Conservation (phyloP, 1,140 invertebrate species). For the Ooceraea biroi region DNA sequence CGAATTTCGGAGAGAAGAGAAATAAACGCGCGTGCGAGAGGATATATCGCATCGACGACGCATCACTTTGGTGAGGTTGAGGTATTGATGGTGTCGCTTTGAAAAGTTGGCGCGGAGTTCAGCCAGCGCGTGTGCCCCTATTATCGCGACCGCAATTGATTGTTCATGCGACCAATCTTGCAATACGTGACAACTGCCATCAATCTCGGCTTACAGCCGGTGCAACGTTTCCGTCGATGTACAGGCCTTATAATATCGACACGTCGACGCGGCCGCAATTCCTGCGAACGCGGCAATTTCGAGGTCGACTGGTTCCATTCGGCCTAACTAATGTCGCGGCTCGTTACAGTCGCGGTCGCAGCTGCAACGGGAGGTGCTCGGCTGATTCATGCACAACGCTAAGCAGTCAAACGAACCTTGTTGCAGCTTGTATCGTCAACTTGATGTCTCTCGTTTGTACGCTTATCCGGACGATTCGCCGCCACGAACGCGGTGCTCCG, state of each 20-base stretch:
- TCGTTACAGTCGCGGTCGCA: conserved; percentile 20
- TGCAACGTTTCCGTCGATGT: conserved; percentile 42
- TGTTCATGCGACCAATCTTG: conserved; percentile 7
- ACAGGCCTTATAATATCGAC: conserved; percentile 42
- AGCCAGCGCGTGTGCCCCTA: too few species aligned
- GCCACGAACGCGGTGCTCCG: conserved; percentile 23
- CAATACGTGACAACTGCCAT: conserved; percentile 20
- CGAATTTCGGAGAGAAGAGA: too few species aligned
- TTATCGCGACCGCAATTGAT: conserved; percentile 26
- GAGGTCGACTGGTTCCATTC: conserved; percentile 52
- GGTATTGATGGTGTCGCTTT: too few species aligned
- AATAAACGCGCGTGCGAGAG: background rate
- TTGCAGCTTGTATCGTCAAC: conserved; percentile 73
- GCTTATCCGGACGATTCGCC: background rate
- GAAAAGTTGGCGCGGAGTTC: too few species aligned
- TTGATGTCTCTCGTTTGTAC: conserved; percentile 50
- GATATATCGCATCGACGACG: background rate
- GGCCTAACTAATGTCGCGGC: conserved; percentile 63
- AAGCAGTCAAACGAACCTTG: conserved; percentile 69
- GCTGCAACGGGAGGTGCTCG: conserved; percentile 51
- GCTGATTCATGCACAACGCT: conserved; percentile 71
- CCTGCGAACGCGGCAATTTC: conserved; percentile 42
- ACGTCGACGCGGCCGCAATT: conserved; percentile 53
- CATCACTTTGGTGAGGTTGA: too few species aligned
- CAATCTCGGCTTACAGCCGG: conserved; percentile 31